Conservation (phyloP, 2,888 invertebrate species). For the Dicyrtoma fusca region DNA sequence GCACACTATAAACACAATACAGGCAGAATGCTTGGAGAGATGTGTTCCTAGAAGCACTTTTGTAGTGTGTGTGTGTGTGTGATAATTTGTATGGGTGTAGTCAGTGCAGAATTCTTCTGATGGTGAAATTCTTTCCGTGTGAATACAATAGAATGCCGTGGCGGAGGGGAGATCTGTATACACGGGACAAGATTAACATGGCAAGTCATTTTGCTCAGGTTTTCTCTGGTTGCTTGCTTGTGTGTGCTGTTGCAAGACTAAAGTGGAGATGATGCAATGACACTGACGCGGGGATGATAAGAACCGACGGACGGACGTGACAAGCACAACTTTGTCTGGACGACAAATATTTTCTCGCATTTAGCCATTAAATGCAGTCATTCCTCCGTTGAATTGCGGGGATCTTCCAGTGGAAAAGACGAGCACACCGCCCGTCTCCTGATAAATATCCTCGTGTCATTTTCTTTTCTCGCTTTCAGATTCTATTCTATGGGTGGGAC, state of each 20-base stretch:
- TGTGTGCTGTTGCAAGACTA: neutral
- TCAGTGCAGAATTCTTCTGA: constrained; percentile 6
- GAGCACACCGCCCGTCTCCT: neutral
- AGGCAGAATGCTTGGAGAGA: too few species aligned
- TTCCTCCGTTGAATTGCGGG: constrained; percentile 1
- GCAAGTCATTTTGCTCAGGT: constrained; percentile 12
- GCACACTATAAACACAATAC: too few species aligned
- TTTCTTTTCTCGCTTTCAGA: constrained; percentile 20
- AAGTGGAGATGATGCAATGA: too few species aligned
- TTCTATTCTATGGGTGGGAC: constrained; percentile 10
- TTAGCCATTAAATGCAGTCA: constrained; percentile 12
- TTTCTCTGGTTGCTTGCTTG: neutral
- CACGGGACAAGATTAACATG: neutral
- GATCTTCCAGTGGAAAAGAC: neutral
- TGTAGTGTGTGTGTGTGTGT: too few species aligned
- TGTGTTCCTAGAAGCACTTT: too few species aligned
- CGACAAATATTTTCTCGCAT: constrained; percentile 29
- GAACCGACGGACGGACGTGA: constrained; percentile 11
- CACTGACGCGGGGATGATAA: neutral
- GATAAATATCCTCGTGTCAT: constrained; percentile 12
- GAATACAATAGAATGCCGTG: neutral
- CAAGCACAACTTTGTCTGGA: constrained; percentile 20
- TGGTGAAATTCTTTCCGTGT: neutral
- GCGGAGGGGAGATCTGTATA: neutral
- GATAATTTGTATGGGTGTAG: neutral